Conservation (phyloP, 2,888 invertebrate genomes). For the Eupithecia centaureata region DNA sequence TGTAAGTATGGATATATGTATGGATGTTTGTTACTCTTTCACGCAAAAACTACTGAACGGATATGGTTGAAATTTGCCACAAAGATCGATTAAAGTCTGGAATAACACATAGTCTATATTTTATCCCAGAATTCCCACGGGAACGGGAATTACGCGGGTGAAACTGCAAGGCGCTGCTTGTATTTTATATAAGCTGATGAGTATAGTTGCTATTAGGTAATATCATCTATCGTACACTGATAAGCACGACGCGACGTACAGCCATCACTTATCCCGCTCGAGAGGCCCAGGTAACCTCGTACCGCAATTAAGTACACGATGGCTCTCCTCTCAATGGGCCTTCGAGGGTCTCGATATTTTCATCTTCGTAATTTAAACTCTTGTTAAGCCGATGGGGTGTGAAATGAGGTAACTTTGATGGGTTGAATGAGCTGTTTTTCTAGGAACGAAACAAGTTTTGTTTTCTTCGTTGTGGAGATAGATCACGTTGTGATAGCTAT, state of each 20-base stretch:
- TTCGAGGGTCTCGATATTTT: constrained; percentile 38
- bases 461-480: too few relatives aligned
- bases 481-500: too few relatives aligned
- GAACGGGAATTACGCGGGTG: too few relatives aligned
- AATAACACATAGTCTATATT: too few relatives aligned
- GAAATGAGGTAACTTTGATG: constrained; percentile 22
- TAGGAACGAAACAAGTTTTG: not conserved
- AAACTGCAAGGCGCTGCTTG: too few relatives aligned
- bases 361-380: constrained; percentile 21
- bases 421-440: not conserved
- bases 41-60: too few relatives aligned
- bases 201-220: not conserved
- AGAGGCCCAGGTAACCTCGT: constrained; percentile 42
- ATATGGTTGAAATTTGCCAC: too few relatives aligned
- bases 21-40: too few relatives aligned
- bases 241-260: not conserved
- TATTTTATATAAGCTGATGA: not conserved
- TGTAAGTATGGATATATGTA: too few relatives aligned
- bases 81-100: too few relatives aligned
- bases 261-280: constrained; percentile 29
- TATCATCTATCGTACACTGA: not conserved
- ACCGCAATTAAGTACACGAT: constrained; percentile 48
- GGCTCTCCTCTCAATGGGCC: constrained; percentile 42
- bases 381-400: constrained; percentile 26
- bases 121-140: too few relatives aligned